Conservation (phyloP, 1,140 invertebrate species). For the Babylonia areolata region DNA sequence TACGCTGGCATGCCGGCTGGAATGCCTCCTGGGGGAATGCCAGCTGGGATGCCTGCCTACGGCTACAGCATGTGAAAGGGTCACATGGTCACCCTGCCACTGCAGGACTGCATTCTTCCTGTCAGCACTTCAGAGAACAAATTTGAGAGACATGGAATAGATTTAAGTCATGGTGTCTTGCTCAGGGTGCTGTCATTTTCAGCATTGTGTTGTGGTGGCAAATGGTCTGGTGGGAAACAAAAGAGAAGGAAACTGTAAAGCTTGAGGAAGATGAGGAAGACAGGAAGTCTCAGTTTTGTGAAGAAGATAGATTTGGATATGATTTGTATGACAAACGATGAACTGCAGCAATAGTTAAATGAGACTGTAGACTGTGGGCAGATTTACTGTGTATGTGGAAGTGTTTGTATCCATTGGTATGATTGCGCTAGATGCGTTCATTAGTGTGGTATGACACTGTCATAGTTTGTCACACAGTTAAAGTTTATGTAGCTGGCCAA, state of each 20-base stretch:
- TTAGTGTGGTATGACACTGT: background rate
- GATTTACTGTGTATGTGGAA: background rate
- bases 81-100: background rate
- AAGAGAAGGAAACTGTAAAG: too few species aligned
- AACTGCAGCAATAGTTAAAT: too few species aligned
- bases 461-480: background rate
- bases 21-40: slow-evolving; percentile 53
- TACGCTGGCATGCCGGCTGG: slow-evolving; percentile 48
- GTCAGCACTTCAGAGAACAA: background rate
- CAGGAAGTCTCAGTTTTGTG: too few species aligned
- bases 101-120: background rate
- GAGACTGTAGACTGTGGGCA: too few species aligned
- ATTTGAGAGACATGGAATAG: background rate
- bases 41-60: slow-evolving; percentile 59
- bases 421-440: background rate
- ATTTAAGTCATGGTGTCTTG: background rate
- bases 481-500: background rate
- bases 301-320: too few species aligned
- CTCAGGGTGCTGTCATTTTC: background rate
- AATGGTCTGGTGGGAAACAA: too few species aligned
- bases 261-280: too few species aligned
- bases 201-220: background rate
- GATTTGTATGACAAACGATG: too few species aligned
- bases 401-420: background rate
- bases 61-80: slow-evolving; percentile 65